These are phyloP conservation scores for Trichacis sp. DNA, from an alignment of 2,888 invertebrate species.

Conservation along the genomic window DNA sequence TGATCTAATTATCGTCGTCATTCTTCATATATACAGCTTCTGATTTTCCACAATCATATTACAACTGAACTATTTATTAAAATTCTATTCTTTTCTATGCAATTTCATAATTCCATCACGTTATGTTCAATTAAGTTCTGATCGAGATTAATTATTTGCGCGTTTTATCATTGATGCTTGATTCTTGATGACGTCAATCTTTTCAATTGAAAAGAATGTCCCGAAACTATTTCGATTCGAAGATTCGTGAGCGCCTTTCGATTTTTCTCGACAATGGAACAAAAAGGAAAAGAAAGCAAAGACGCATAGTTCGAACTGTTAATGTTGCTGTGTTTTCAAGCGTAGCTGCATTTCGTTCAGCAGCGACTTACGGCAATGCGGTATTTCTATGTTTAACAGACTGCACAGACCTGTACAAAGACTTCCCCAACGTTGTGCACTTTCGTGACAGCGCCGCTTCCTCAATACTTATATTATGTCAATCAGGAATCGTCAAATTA, in stretches of 20 bases:
- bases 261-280: constrained; percentile 11
- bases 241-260: constrained; percentile 12
- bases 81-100: too few relatives aligned
- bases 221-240: too few relatives aligned
- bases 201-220: too few relatives aligned
- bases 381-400: constrained; percentile 64
- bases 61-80: too few relatives aligned
- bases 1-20: too few relatives aligned
- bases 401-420: constrained; percentile 55
- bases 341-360: constrained; percentile 48
- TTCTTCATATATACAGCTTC: too few relatives aligned
- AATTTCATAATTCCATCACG: too few relatives aligned
- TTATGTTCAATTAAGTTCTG: too few relatives aligned
- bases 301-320: constrained; percentile 18
- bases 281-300: constrained; percentile 20
- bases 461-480: constrained; percentile 16
- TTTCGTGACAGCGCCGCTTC: constrained; percentile 30
- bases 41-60: too few relatives aligned
- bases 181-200: too few relatives aligned
- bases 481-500: background rate
- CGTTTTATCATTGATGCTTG: too few relatives aligned
- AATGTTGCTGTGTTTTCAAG: constrained; percentile 15
- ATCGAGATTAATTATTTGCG: too few relatives aligned
- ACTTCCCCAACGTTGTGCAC: constrained; percentile 21
- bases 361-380: constrained; percentile 62